Evolutionary conservation across 2,888 invertebrate genomes (phyloP).

Genomic region (Calliscelio sp.): DNA sequence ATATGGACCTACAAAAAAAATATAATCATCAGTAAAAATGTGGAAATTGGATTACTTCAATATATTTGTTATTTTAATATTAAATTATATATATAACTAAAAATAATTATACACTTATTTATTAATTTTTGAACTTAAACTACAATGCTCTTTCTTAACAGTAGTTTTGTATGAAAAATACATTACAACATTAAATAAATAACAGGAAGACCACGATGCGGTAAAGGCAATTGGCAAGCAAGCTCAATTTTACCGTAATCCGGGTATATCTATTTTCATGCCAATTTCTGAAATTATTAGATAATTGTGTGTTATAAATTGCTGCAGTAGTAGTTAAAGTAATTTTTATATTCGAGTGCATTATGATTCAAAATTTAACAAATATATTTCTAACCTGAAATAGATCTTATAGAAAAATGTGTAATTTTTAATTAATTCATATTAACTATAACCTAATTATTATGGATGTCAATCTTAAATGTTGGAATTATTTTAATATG

Average conservation of each 20-base stretch:
- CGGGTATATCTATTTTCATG: constrained; percentile 44
- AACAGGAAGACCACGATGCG: constrained; percentile 15
- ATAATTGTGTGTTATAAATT: constrained; percentile 37
- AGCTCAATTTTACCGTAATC: constrained; percentile 45
- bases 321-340: background rate
- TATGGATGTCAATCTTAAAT: too few relatives aligned
- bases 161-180: background rate
- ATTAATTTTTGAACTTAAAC: too few relatives aligned
- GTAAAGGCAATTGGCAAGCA: constrained; percentile 46
- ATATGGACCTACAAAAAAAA: constrained; percentile 81
- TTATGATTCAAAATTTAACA: background rate
- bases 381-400: too few relatives aligned
- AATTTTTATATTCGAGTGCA: background rate
- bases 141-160: too few relatives aligned
- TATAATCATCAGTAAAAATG: background rate
- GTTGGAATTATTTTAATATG: too few relatives aligned
- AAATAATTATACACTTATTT: too few relatives aligned
- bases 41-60: too few relatives aligned
- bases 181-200: constrained; percentile 12
- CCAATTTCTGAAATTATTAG: constrained; percentile 41
- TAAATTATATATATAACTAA: too few relatives aligned
- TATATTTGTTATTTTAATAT: too few relatives aligned
- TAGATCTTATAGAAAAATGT: too few relatives aligned
- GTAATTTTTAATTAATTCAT: too few relatives aligned
- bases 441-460: too few relatives aligned